Evolutionary conservation across 2,888 invertebrate genomes (phyloP).

Genomic region (Nematopogon swammerdamellus): DNA sequence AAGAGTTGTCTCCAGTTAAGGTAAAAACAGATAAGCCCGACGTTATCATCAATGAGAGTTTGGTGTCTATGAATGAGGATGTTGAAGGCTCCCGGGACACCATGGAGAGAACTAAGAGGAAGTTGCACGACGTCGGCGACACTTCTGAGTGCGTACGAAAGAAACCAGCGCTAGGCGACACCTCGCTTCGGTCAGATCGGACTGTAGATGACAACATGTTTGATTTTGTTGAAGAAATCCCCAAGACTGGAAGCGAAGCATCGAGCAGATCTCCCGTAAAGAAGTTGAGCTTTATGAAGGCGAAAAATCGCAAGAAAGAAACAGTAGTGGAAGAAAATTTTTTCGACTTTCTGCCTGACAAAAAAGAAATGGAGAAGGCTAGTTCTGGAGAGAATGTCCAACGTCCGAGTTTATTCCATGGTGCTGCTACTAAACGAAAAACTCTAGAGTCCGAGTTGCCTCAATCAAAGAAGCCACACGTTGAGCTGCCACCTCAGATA

Average conservation of each 20-base stretch:
- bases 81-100: slow-evolving; percentile 13
- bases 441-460: background rate
- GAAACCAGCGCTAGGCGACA: background rate
- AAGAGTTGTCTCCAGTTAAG: slow-evolving; percentile 25
- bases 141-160: slow-evolving; percentile 1
- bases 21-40: slow-evolving; percentile 19
- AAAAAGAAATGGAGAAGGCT: slow-evolving; percentile 1
- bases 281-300: slow-evolving; percentile 31
- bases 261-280: slow-evolving; percentile 16
- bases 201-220: slow-evolving; percentile 31
- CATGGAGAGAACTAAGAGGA: slow-evolving; percentile 22
- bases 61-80: slow-evolving; percentile 21
- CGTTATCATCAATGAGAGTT: slow-evolving; percentile 37
- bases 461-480: background rate
- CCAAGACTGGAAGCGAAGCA: slow-evolving; percentile 14
- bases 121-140: slow-evolving; percentile 19
- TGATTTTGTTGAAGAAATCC: slow-evolving; percentile 25
- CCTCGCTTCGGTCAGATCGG: slow-evolving; percentile 14
- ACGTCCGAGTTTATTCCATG: slow-evolving; percentile 1
- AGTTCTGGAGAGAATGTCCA: background rate
- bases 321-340: slow-evolving; percentile 29
- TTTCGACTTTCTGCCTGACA: slow-evolving; percentile 32
- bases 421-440: background rate
- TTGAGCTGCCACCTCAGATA: slow-evolving; percentile 7
- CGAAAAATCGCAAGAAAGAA: slow-evolving; percentile 23